A percentile compares a stretch with the other conserved stretches of the same genome.
These are phyloP conservation scores for Chitala chitala DNA, from an alignment of 2,113 vertebrate species.

Conservation along the genomic window DNA sequence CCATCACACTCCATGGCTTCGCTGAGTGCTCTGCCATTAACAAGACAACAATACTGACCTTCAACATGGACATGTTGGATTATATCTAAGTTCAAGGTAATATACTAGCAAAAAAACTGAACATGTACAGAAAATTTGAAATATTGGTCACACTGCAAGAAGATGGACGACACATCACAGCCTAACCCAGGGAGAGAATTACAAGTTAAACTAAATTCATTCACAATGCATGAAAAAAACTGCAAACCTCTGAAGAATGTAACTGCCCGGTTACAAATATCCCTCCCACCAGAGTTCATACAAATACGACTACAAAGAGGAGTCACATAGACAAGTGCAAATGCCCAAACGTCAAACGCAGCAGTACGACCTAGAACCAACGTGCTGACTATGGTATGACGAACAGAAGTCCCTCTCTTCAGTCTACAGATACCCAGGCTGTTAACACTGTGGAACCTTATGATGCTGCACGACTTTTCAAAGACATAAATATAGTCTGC, in stretches of 20 bases:
- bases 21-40: conserved; percentile 17
- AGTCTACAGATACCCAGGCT: background rate
- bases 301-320: too few species aligned
- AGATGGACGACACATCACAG: too few species aligned
- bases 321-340: too few species aligned
- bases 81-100: too few species aligned
- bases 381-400: background rate
- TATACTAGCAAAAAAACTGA: too few species aligned
- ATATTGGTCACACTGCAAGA: background rate
- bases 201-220: too few species aligned
- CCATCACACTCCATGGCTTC: conserved; percentile 35
- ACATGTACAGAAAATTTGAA: background rate
- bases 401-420: background rate
- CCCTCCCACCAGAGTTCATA: too few species aligned
- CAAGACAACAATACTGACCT: background rate
- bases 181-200: too few species aligned
- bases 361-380: background rate
- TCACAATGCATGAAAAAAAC: too few species aligned
- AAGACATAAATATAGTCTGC: background rate
- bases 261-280: too few species aligned
- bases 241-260: too few species aligned
- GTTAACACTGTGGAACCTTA: background rate
- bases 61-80: background rate
- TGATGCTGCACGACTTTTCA: background rate
- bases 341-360: background rate